These are phyloP conservation scores for Fundulus diaphanus DNA, from an alignment of 2,797 vertebrate species.

Conservation along the genomic window DNA sequence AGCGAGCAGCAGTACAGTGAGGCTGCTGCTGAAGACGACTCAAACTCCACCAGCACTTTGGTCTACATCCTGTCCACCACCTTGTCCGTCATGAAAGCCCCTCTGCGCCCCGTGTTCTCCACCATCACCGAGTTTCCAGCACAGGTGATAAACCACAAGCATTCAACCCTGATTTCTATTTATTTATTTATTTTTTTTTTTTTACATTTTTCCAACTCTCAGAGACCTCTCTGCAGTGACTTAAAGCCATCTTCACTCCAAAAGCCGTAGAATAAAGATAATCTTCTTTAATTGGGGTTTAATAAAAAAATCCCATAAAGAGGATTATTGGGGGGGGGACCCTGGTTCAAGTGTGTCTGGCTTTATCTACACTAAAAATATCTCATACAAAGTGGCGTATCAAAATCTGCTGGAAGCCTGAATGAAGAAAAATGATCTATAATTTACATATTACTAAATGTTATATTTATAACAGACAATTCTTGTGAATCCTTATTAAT, in stretches of 20 bases:
- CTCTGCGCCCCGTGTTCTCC: slow-evolving; percentile 72
- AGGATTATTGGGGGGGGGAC: too few species aligned
- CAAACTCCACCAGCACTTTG: slow-evolving; percentile 63
- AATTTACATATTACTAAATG: too few species aligned
- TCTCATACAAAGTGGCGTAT: too few species aligned
- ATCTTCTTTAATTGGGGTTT: too few species aligned
- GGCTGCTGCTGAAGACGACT: slow-evolving; percentile 40
- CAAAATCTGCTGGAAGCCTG: too few species aligned
- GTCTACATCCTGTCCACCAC: slow-evolving; percentile 69
- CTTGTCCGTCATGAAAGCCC: slow-evolving; percentile 70
- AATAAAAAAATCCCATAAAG: too few species aligned
- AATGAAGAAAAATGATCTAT: too few species aligned
- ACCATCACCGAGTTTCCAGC: slow-evolving; percentile 72
- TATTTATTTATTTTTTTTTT: too few species aligned
- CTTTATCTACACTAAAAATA: too few species aligned
- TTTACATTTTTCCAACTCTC: not conserved
- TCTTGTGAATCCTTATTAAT: too few species aligned
- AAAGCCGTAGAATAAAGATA: not conserved
- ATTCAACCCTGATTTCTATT: not conserved
- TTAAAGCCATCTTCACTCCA: not conserved
- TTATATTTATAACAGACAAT: too few species aligned
- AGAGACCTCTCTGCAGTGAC: not conserved
- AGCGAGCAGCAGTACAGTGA: slow-evolving; percentile 13
- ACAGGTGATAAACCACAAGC: slow-evolving; percentile 61
- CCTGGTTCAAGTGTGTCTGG: too few species aligned